These are phyloP conservation scores for Aegotheles bennettii DNA, from an alignment of 2,113 vertebrate species.

Conservation along the genomic window DNA sequence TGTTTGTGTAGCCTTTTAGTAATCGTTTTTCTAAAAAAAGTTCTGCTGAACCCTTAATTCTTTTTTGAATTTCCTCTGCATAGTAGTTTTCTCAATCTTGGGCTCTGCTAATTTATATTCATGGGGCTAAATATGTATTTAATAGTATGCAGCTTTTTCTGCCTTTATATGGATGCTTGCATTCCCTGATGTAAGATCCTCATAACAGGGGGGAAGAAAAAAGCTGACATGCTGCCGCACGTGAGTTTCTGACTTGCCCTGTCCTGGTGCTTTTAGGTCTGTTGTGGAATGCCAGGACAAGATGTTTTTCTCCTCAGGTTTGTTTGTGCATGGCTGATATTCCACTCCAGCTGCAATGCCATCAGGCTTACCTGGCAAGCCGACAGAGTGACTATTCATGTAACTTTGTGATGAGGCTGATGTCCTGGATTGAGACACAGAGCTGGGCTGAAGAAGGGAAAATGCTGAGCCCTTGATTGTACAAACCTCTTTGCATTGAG, in stretches of 20 bases:
- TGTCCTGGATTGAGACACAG: background rate
- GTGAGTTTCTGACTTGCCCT: background rate
- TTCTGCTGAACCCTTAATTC: slow-evolving; percentile 45
- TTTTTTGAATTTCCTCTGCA: background rate
- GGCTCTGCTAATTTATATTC: background rate
- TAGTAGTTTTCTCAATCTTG: slow-evolving; percentile 1
- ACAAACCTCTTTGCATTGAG: slow-evolving; percentile 30
- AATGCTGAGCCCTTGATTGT: slow-evolving; percentile 22
- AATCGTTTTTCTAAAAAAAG: slow-evolving; percentile 41
- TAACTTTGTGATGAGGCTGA: background rate
- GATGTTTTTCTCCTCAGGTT: background rate
- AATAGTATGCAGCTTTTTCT: background rate
- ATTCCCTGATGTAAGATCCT: background rate
- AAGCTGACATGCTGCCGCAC: background rate
- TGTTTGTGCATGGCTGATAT: background rate
- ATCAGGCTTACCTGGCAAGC: background rate
- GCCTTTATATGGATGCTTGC: background rate
- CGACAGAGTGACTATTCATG: background rate
- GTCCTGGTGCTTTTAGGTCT: background rate
- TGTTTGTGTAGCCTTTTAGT: slow-evolving; percentile 36
- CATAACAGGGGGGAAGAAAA: background rate
- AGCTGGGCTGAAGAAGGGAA: background rate
- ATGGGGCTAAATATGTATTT: background rate
- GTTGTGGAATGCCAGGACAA: background rate
- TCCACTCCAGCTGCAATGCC: background rate